These are phyloP conservation scores for Dendroctonus ponderosae DNA, from an alignment of 1,140 invertebrate genomes.

Conservation along the genomic window DNA sequence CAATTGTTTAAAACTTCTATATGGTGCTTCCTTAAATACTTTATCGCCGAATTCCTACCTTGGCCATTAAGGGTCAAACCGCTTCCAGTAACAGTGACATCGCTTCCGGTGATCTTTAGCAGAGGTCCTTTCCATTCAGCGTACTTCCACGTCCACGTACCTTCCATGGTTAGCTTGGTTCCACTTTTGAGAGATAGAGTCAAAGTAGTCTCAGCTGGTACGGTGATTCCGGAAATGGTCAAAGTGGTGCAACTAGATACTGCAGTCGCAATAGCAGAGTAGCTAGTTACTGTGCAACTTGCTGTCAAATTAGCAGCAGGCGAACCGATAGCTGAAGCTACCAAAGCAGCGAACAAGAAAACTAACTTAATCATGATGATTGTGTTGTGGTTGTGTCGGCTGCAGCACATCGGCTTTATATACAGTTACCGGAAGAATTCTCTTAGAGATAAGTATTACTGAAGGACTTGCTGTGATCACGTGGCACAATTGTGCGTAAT, in stretches of 20 bases:
- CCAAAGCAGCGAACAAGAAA: not conserved
- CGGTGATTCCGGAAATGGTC: slow-evolving; percentile 12
- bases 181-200: slow-evolving; percentile 11
- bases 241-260: slow-evolving; percentile 12
- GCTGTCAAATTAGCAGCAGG: not conserved
- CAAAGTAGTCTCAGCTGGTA: slow-evolving; percentile 14
- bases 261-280: slow-evolving; percentile 12
- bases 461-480: too few species aligned
- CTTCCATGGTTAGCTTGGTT: slow-evolving; percentile 9
- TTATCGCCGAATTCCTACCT: slow-evolving; percentile 1
- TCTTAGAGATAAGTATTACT: too few species aligned
- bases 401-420: too few species aligned
- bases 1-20: not conserved
- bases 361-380: not conserved
- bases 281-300: slow-evolving; percentile 14
- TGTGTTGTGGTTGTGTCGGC: too few species aligned
- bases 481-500: too few species aligned
- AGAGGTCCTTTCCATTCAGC: slow-evolving; percentile 29
- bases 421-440: too few species aligned
- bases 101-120: slow-evolving; percentile 18
- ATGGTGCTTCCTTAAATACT: not conserved
- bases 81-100: slow-evolving; percentile 18
- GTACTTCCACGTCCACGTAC: slow-evolving; percentile 22
- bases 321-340: not conserved
- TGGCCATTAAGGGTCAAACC: slow-evolving; percentile 10